These are phyloP conservation scores for Craterocephalus amniculus DNA, from an alignment of 2,797 vertebrate genomes.

Conservation along the genomic window DNA sequence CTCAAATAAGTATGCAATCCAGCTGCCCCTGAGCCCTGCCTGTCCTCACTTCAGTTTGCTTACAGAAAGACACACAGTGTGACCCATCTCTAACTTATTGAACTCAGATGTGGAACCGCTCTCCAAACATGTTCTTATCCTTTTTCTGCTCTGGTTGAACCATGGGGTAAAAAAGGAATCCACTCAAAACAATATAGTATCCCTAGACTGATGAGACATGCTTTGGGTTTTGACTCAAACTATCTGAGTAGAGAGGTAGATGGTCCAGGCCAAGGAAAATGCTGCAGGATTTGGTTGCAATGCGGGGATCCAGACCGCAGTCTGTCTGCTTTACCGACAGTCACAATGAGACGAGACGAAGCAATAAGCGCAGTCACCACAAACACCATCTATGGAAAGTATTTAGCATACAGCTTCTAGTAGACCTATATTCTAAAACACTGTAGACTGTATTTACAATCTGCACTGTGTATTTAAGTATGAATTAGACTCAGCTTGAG, in stretches of 20 bases:
- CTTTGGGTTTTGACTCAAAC: slow-evolving; percentile 67
- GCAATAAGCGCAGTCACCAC: slow-evolving; percentile 43
- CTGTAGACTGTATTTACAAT: slow-evolving; percentile 47
- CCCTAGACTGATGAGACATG: slow-evolving; percentile 67
- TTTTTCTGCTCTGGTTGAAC: slow-evolving; percentile 68
- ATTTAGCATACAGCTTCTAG: slow-evolving; percentile 19
- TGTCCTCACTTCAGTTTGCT: slow-evolving; percentile 74
- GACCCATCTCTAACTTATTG: slow-evolving; percentile 75
- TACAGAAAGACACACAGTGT: slow-evolving; percentile 69
- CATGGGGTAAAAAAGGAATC: slow-evolving; percentile 52
- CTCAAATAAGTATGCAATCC: slow-evolving; percentile 39
- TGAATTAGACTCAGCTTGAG: slow-evolving; percentile 44
- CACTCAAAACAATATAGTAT: slow-evolving; percentile 55
- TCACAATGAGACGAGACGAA: slow-evolving; percentile 44
- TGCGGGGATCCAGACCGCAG: slow-evolving; percentile 65
- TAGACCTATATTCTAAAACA: slow-evolving; percentile 21
- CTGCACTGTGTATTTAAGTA: slow-evolving; percentile 42
- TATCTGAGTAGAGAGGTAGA: slow-evolving; percentile 56
- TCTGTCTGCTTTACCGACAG: slow-evolving; percentile 52
- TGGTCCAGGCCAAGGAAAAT: slow-evolving; percentile 62
- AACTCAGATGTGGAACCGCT: slow-evolving; percentile 74
- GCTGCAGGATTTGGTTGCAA: slow-evolving; percentile 48
- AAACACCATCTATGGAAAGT: slow-evolving; percentile 44
- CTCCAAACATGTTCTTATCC: slow-evolving; percentile 67
- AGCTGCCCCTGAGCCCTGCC: slow-evolving; percentile 53